A percentile compares a stretch with the other conserved stretches of the same genome.
These are phyloP conservation scores for Mantis religiosa DNA, from an alignment of 2,888 invertebrate genomes.

Conservation along the genomic window DNA sequence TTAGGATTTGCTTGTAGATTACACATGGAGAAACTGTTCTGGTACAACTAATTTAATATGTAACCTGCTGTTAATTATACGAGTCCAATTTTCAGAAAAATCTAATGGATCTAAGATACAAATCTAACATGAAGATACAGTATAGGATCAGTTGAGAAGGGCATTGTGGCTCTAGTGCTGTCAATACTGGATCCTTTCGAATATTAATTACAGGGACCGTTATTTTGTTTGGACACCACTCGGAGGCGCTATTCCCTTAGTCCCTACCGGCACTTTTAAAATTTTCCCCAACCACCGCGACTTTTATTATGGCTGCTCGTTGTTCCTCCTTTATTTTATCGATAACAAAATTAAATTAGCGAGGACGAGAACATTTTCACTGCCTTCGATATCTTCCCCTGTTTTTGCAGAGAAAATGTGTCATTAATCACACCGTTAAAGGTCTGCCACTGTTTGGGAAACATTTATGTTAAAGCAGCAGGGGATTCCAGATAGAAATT, in stretches of 20 bases:
- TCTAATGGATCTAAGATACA: no score
- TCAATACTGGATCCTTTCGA: neutral
- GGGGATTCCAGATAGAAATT: neutral
- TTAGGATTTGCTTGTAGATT: no score
- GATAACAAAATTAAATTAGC: neutral
- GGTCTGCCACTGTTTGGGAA: neutral
- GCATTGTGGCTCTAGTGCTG: no score
- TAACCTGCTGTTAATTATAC: no score
- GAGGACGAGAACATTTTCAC: neutral
- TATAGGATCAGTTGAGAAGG: no score
- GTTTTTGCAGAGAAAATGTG: neutral
- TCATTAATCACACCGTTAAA: neutral
- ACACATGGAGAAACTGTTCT: no score
- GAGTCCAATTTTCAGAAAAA: no score
- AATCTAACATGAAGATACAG: no score
- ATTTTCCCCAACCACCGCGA: neutral
- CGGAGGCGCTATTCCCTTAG: neutral
- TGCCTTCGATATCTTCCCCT: neutral
- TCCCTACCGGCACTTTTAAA: neutral
- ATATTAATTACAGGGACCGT: neutral
- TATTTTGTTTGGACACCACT: neutral
- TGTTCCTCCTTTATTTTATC: neutral
- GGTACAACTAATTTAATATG: no score
- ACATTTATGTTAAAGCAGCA: neutral
- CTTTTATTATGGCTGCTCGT: neutral